Evolutionary conservation across 1,140 invertebrate species (phyloP).

Genomic region (Gerris buenoi): DNA sequence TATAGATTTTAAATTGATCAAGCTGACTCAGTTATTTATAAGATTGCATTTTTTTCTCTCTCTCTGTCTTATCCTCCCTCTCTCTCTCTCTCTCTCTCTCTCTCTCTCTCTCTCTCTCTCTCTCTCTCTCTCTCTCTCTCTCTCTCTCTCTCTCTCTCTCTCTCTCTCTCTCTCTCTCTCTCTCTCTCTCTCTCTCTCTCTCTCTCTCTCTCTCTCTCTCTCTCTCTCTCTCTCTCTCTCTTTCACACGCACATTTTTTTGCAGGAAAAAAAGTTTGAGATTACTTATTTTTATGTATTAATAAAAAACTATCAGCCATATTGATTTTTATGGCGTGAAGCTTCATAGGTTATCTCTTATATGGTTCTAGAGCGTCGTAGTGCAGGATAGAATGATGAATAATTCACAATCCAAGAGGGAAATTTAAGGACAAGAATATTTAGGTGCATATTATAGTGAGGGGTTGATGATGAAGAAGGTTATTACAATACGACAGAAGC

Average conservation of each 20-base stretch:
- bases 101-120: neutral
- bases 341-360: neutral
- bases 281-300: neutral
- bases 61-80: neutral
- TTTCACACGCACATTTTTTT: neutral
- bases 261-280: neutral
- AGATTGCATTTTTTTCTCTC: neutral
- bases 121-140: constrained; percentile 1
- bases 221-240: no score
- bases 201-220: constrained; percentile 1
- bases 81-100: neutral
- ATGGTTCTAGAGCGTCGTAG: no score
- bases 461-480: no score
- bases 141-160: constrained; percentile 1
- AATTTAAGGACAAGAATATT: no score
- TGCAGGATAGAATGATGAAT: no score
- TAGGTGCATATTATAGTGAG: no score
- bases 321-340: neutral
- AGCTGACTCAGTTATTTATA: no score
- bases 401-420: no score
- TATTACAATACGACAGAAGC: no score
- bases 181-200: constrained; percentile 1
- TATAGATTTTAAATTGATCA: no score
- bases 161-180: constrained; percentile 1
- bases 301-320: neutral